Conservation (phyloP, 2,113 vertebrate genomes). For the Leptocoma aspasia region DNA sequence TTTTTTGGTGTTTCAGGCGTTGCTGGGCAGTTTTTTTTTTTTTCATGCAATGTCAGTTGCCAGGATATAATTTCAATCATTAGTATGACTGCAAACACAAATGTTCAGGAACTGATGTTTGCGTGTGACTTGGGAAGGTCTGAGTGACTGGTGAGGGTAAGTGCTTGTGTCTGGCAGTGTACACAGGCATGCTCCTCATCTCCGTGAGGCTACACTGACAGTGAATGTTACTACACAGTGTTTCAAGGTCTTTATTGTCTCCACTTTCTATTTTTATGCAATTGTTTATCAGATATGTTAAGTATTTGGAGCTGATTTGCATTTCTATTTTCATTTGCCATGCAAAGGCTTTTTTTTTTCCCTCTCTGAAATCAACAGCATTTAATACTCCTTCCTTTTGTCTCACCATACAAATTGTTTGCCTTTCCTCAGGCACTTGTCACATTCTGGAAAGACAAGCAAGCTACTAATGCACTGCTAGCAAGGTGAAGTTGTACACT, state of each 20-base stretch:
- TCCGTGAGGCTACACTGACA: background rate
- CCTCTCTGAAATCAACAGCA: background rate
- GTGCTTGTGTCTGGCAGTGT: rapidly evolving
- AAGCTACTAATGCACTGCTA: constrained; percentile 46
- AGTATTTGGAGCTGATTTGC: constrained; percentile 56
- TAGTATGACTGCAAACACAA: background rate
- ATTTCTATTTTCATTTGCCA: constrained; percentile 52
- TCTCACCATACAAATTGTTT: background rate
- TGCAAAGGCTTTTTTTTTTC: background rate
- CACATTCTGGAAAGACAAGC: constrained; percentile 51
- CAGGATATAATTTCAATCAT: background rate
- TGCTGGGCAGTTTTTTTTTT: background rate
- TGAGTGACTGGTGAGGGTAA: background rate
- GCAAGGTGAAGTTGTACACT: constrained; percentile 24
- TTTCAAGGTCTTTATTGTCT: constrained; percentile 8
- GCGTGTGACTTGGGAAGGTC: background rate
- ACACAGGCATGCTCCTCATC: background rate
- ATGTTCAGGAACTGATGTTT: background rate
- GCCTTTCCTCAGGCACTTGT: constrained; percentile 58
- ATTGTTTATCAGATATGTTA: constrained; percentile 65
- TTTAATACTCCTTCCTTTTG: constrained; percentile 18
- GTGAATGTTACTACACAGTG: background rate
- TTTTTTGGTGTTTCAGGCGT: background rate
- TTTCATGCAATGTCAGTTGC: background rate
- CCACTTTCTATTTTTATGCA: constrained; percentile 53